Evolutionary conservation across 2,888 invertebrate genomes (phyloP).

Genomic region (Lymantria monacha): DNA sequence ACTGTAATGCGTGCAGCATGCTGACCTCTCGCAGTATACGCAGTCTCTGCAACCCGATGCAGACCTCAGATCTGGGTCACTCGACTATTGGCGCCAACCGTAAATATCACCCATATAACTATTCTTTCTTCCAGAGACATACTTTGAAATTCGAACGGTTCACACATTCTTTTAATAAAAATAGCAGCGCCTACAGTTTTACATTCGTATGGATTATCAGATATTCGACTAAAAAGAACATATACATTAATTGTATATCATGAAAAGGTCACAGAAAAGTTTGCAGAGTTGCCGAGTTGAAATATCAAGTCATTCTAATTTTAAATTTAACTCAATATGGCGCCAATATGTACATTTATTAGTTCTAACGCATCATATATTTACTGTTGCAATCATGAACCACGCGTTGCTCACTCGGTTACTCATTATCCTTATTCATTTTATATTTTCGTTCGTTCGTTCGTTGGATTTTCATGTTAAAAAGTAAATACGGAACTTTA

Average conservation of each 20-base stretch:
- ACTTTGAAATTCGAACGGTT: not conserved
- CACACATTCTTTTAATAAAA: too few relatives aligned
- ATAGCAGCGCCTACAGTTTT: too few relatives aligned
- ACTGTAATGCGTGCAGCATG: conserved; percentile 32
- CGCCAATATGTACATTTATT: conserved; percentile 22
- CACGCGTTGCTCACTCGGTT: conserved; percentile 41
- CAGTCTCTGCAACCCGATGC: conserved; percentile 61
- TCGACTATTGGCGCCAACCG: conserved; percentile 44
- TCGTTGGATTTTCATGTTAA: conserved; percentile 10
- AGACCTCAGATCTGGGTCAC: conserved; percentile 64
- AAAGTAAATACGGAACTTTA: not conserved
- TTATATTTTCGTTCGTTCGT: conserved; percentile 28
- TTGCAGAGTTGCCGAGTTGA: too few relatives aligned
- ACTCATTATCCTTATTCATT: conserved; percentile 47
- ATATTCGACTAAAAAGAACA: too few relatives aligned
- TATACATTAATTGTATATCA: too few relatives aligned
- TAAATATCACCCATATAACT: conserved; percentile 43
- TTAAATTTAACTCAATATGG: conserved; percentile 27
- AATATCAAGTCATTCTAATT: too few relatives aligned
- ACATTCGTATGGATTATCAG: too few relatives aligned
- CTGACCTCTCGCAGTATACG: conserved; percentile 60
- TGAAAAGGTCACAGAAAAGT: too few relatives aligned
- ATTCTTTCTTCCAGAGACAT: conserved; percentile 4
- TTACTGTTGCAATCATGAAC: conserved; percentile 49
- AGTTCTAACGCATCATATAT: conserved; percentile 45